Evolutionary conservation across 2,888 invertebrate species (phyloP).

Genomic region (Spialia ferax): DNA sequence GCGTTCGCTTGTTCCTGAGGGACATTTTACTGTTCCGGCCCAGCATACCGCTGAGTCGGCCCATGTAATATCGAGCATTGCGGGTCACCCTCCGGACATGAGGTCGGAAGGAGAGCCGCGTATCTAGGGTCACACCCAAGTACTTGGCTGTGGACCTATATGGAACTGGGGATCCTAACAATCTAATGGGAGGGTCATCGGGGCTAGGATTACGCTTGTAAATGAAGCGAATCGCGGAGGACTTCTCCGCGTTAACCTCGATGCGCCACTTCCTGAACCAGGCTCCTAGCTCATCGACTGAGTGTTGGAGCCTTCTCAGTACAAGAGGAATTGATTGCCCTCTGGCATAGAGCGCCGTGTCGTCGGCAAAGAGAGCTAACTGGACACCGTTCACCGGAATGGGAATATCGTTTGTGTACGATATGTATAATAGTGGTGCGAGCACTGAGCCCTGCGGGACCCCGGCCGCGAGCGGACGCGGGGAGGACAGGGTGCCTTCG

Average conservation of each 20-base stretch:
- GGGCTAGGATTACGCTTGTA: neutral
- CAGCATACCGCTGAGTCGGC: neutral
- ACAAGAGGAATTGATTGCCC: neutral
- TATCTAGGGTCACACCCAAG: neutral
- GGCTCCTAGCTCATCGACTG: neutral
- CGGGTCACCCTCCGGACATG: neutral
- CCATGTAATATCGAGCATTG: neutral
- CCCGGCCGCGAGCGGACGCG: slow-evolving; percentile 9
- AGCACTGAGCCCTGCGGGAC: slow-evolving; percentile 22
- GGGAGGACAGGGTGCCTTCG: slow-evolving; percentile 18
- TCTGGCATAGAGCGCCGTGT: neutral
- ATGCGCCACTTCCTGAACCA: slow-evolving; percentile 1
- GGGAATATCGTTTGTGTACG: neutral
- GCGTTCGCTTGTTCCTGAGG: no score
- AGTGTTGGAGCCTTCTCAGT: neutral
- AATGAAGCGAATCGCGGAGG: neutral
- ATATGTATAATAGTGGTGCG: neutral
- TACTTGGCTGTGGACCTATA: neutral
- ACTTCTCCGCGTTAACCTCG: neutral
- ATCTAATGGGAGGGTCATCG: neutral
- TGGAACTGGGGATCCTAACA: neutral
- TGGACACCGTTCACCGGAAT: neutral
- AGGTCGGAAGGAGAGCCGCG: neutral
- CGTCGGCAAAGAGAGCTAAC: neutral
- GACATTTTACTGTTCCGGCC: neutral